Percentiles rank a stretch among this genome's conserved stretches.
phyloP scores from a whole-genome alignment of 2,113 vertebrate species.

The Prionailurus viverrinus region DNA sequence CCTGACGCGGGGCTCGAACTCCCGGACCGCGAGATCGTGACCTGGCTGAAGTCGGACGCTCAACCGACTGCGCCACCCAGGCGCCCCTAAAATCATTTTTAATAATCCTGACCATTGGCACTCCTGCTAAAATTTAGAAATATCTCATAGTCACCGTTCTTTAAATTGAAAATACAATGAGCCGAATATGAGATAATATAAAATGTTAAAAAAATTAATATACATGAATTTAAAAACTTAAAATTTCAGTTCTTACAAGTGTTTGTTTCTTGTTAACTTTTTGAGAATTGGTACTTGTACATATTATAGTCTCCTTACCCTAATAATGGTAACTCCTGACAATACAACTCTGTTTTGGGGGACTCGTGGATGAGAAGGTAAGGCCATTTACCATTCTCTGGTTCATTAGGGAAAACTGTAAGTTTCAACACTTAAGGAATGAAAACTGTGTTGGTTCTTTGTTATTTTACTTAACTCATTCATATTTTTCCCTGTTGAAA shows the following conservation, averaged over 20 bases:
- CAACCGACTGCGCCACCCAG: no score
- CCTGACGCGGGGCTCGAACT: no score
- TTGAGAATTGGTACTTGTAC: neutral
- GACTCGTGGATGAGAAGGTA: fast-evolving
- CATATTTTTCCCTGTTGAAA: neutral
- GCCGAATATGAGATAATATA: neutral
- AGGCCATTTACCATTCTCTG: neutral
- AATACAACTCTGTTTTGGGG: neutral
- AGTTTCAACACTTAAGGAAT: neutral
- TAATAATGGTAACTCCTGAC: neutral
- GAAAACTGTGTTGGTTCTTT: neutral
- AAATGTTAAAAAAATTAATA: neutral
- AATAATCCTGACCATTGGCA: neutral
- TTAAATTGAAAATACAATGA: constrained; percentile 27
- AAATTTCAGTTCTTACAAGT: neutral
- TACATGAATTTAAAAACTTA: neutral
- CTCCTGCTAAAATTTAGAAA: neutral
- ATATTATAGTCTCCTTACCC: neutral
- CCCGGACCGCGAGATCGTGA: no score
- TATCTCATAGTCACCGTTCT: neutral
- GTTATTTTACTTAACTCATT: neutral
- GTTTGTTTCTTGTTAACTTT: neutral
- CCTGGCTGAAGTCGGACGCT: no score
- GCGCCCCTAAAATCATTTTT: neutral
- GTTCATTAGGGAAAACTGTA: neutral